phyloP scores from a whole-genome alignment of 1,140 invertebrate genomes.

The Monomorium pharaonis region DNA sequence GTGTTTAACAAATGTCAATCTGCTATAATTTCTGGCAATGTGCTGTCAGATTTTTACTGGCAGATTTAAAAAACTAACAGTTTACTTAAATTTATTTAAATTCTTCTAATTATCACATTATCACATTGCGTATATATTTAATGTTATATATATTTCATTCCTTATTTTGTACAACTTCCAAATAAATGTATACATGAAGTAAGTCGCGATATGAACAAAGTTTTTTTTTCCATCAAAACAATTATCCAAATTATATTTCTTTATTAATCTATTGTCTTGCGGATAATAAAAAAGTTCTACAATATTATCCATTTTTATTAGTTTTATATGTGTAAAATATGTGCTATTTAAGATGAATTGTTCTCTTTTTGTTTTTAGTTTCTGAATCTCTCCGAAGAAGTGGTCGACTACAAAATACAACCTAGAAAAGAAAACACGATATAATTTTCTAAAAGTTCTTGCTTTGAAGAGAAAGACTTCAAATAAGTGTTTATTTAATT shows the following conservation, averaged over 20 bases:
- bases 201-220: background rate
- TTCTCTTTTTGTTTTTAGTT: slow-evolving; percentile 16
- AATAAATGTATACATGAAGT: background rate
- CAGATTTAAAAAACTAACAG: background rate
- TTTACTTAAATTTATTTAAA: background rate
- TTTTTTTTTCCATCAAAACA: background rate
- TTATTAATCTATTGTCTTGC: background rate
- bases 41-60: background rate
- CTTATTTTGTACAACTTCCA: slow-evolving; percentile 15
- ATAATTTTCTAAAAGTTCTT: background rate
- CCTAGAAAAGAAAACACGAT: background rate
- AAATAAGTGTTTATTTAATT: background rate
- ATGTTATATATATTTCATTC: background rate
- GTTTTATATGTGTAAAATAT: background rate
- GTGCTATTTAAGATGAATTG: slow-evolving; percentile 9
- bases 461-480: background rate
- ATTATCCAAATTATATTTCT: background rate
- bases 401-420: slow-evolving; percentile 31
- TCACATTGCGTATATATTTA: background rate
- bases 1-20: background rate
- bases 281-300: slow-evolving; percentile 6
- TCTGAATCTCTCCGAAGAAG: slow-evolving; percentile 41
- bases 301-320: background rate
- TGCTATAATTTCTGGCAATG: background rate
- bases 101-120: background rate